A percentile compares a stretch with the other conserved stretches of the same genome.
Conservation (phyloP, 2,888 invertebrate genomes). For the Zelleria hepariella region DNA sequence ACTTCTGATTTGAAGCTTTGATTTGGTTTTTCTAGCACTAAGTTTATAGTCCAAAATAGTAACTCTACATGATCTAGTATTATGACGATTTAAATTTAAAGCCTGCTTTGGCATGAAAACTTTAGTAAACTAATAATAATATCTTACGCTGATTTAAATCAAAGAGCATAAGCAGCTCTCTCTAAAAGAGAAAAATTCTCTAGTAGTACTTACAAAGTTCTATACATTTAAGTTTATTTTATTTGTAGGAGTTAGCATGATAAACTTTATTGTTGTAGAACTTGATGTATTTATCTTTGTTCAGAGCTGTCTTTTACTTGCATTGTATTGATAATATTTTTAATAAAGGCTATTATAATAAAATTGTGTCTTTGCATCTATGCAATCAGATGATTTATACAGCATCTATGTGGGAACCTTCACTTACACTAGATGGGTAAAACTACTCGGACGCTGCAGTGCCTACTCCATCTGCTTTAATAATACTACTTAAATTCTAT, state of each 20-base stretch:
- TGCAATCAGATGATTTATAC: too few relatives aligned
- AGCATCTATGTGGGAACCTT: too few relatives aligned
- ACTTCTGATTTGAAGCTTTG: too few relatives aligned
- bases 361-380: too few relatives aligned
- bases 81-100: conserved; percentile 8
- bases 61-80: neutral
- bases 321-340: too few relatives aligned
- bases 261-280: neutral
- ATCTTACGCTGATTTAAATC: neutral
- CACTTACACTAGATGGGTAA: too few relatives aligned
- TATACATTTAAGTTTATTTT: neutral
- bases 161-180: neutral
- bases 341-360: too few relatives aligned
- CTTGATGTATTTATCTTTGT: neutral
- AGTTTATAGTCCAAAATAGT: neutral
- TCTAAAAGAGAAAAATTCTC: neutral
- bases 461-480: too few relatives aligned
- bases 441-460: too few relatives aligned
- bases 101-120: conserved; percentile 49
- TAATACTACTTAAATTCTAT: too few relatives aligned
- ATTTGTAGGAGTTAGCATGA: neutral
- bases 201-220: neutral
- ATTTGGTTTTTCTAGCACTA: too few relatives aligned
- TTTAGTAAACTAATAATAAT: neutral
- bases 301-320: neutral